Evolutionary conservation across 1,140 invertebrate species (phyloP).

Genomic region (Bombus sibiricus): DNA sequence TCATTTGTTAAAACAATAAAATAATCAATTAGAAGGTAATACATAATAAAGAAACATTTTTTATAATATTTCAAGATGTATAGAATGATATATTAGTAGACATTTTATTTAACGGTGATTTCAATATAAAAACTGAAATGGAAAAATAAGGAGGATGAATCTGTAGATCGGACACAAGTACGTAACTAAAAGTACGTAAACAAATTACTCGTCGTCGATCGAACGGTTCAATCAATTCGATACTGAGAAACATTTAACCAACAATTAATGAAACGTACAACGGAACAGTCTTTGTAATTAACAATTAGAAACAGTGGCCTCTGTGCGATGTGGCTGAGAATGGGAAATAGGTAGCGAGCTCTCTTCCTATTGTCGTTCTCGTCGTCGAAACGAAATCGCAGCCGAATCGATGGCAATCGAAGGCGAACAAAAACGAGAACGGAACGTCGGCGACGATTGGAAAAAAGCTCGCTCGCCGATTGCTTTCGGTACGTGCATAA

Average conservation of each 20-base stretch:
- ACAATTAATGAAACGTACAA: background rate
- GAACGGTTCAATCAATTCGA: background rate
- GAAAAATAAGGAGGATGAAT: too few relatives aligned
- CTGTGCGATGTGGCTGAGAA: background rate
- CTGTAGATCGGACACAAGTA: background rate
- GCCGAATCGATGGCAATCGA: constrained; percentile 35
- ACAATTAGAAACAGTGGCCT: constrained; percentile 14
- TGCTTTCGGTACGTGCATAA: background rate
- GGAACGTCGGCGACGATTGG: background rate
- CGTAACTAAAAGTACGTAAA: background rate
- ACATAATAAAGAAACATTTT: too few relatives aligned
- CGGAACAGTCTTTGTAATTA: background rate
- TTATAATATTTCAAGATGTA: too few relatives aligned
- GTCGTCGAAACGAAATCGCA: constrained; percentile 21
- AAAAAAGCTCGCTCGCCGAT: background rate
- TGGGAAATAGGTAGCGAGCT: background rate
- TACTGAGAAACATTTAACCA: background rate
- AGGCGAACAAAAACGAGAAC: constrained; percentile 9
- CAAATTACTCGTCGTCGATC: background rate
- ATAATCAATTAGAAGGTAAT: too few relatives aligned
- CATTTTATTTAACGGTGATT: too few relatives aligned
- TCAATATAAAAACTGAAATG: too few relatives aligned
- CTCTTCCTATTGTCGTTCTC: background rate
- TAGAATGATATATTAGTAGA: too few relatives aligned
- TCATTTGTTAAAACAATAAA: too few relatives aligned